Base-by-base conservation (phyloP, 1,140 invertebrate species). In the Anastrepha obliqua region DNA sequence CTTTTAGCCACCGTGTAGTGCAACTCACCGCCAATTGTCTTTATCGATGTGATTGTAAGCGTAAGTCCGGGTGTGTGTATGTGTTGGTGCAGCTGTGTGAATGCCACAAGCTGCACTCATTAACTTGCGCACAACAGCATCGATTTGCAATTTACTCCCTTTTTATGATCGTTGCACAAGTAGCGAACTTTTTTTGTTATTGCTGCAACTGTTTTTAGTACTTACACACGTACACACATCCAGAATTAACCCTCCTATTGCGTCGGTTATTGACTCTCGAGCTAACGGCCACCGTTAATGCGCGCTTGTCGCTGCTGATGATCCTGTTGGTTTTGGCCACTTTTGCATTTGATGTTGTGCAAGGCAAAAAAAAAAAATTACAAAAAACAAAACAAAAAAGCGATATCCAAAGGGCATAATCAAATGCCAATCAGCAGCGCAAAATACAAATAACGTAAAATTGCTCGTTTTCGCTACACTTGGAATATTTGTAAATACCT, bases 91-190 rank as follows among this genome's bases (percentile, higher is more conserved):
- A 11, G 6, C 51, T 55, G 64, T 47, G 39, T 55, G 47, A 81
- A 81, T 81, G 74, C 74, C 74, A 81, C 44, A 81, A 81, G 74
- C 74, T 81, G 74, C 47, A 55, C 55, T 81, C 47, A 81, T 81
- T 81, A 81, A 81, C n/a, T 81, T 81, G 47, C 8, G 47, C 74
- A 81, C 13, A 81, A 81, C 47, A 29, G 74, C 47, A 81, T 55
- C 74, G 74, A 81, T 85, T 87, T 87, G 78, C 87, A 87, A 87
- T 87, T 85, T 85, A 85, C 87, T 87, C 87, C 87, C 87, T 87
- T 85, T 87, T 85, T 67, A 47, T 64, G 62, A 44, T 64, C 17
- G 15, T 58, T 59, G 42, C 39, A 1, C 17, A 55, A 55, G 51
- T 62, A 62, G 15, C 17, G 13, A 55, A 55, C 70, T 47, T 51